Evolutionary conservation across 2,888 invertebrate genomes (phyloP), one percentile per base, ranked within the genome.

Genomic region (Leistus spinibarbis): DNA sequence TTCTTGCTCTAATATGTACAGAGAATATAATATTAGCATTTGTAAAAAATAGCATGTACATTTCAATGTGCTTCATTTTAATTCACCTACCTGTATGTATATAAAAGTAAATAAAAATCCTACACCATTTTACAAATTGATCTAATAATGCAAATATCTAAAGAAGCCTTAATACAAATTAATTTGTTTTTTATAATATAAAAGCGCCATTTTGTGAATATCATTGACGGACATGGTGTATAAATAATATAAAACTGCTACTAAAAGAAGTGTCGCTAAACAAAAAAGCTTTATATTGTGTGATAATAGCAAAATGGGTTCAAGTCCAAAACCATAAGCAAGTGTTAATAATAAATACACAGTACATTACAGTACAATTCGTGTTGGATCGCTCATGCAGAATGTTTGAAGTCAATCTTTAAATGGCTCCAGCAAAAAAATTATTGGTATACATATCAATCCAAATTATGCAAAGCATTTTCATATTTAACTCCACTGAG

Each of bases 391-490:
- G 79, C 75, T 82, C 85, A 86, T 85, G 86, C 86, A 86, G 86
- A 86, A 86, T 86, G 85, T 85, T 86, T 86, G 86, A 85, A 84
- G 83, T 68, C 75, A 73, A 84, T 83, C 83, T 82, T 80, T 72
- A 76, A 80, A 77, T 63, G 72, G 40, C 76, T 79, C 70, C 71
- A 67, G 53, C 54, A 75, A 76, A 74, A 40, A 40, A 40, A 27
- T 75, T 53, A 66, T 66, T 40, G 66, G 17, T 66, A 66, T 24
- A 66, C 60, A 53, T 40, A 13, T 40, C 7, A 64, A 10, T 24
- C 23, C 64, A 64, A 64, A 64, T 17, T 16, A 16, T 17, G 64
- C 64, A 64, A 64, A 64, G 40, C 40, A 40, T n/a, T n/a, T n/a
- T n/a, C 3, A 24, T 24, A 24, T 4, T 4, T 24, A 40, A 40